Evolutionary conservation across 1,140 invertebrate species (phyloP), one percentile per base, ranked within the genome.

Genomic region (Lepeophtheirus salmonis): DNA sequence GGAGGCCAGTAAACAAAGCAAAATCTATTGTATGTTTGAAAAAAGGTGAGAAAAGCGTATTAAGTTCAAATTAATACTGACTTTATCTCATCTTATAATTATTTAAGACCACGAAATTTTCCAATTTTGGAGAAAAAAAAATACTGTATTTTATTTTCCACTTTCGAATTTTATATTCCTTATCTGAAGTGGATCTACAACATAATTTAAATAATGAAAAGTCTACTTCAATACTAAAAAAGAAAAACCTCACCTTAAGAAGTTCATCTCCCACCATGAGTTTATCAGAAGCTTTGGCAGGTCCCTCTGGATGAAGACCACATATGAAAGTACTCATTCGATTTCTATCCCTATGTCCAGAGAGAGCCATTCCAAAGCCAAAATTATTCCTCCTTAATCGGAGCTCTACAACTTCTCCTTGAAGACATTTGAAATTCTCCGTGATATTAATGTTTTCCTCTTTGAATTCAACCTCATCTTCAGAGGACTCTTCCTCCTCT

Each of bases 311-410:
- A 73, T 96, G 83, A 16, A 99, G 77, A 6, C 90, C 94, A 66
- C 89, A 92, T 25, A 98, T 81, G 73, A 96, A 96, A 48, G 94
- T 89, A 20, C 86, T 87, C 89, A 97, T 97, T 66, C 86, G 84
- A 66, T 83, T 87, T 16, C 91, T 77, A 70, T 97, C 89, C 67
- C 83, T 82, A 74, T 97, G 90, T 0, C 92, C 94, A 4, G 92
- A 87, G 55, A 98, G 74, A 53, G 87, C 88, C 30, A 99, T 78
- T 1, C 95, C 95, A 23, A 97, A 76, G 0, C 84, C 74, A 64
- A 72, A 70, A 3, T 67, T 66, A 50, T 73, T 72, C 59, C 68
- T 68, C 50, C 72, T 80, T 65, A 95, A 67, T 62, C 83, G 81
- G 3, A 89, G 80, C 66, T 86, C 73, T 26, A 77, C 66, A 18